phyloP scores from a whole-genome alignment of 2,797 vertebrate species.

The Betta splendens region DNA sequence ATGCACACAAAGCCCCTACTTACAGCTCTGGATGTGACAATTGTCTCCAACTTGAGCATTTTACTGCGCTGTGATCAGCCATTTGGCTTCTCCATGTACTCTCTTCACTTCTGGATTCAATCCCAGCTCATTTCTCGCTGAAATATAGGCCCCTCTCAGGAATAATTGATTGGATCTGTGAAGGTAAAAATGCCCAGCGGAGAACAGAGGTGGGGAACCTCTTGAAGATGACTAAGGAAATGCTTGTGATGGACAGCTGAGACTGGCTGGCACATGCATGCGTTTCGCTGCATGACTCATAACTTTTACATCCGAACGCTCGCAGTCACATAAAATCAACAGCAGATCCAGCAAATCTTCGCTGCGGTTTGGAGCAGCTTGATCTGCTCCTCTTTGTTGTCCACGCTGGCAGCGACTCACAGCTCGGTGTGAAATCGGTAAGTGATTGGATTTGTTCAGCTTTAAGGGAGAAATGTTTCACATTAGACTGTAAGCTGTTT shows the following conservation, averaged over 20 bases:
- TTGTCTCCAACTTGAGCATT: conserved; percentile 49
- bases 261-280: conserved; percentile 18
- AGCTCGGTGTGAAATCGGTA: conserved; percentile 48
- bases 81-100: conserved; percentile 38
- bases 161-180: conserved; percentile 40
- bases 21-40: conserved; percentile 46
- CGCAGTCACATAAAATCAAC: conserved; percentile 34
- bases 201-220: conserved; percentile 18
- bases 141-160: conserved; percentile 40
- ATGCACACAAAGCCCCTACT: conserved; percentile 42
- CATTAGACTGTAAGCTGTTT: conserved; percentile 63
- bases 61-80: conserved; percentile 36
- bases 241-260: conserved; percentile 38
- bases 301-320: conserved; percentile 23
- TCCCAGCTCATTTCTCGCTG: conserved; percentile 59
- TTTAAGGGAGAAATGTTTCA: conserved; percentile 40
- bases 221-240: conserved; percentile 15
- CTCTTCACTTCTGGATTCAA: conserved; percentile 37
- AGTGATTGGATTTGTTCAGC: conserved; percentile 60
- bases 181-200: conserved; percentile 31
- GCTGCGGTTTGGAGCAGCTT: conserved; percentile 34
- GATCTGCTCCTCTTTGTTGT: conserved; percentile 46
- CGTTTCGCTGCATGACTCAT: conserved; percentile 12
- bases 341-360: conserved; percentile 33
- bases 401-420: conserved; percentile 50